Evolutionary conservation across 2,888 invertebrate genomes (phyloP), one percentile per base, ranked within the genome.

Genomic region (Protonemura montana): DNA sequence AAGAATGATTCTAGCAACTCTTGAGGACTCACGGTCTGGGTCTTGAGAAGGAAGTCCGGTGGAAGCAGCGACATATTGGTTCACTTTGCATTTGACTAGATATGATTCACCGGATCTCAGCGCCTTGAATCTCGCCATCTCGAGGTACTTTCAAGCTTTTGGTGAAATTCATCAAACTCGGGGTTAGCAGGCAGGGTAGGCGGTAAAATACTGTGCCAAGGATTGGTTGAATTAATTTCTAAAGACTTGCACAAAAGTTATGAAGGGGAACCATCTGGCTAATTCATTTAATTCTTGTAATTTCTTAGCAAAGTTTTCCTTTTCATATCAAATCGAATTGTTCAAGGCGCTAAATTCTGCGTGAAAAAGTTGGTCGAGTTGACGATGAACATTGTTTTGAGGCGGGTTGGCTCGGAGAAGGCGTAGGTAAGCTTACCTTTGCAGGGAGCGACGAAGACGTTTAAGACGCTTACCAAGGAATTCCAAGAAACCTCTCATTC

Each of bases 21-120:
- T n/a, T n/a, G 59, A 59, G 78, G 78, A 78, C 78, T 78, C 28
- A 83, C 82, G 41, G 82, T 10, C 42, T 83, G 42, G 41, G 82
- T 26, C 26, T 27, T 83, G 41, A 41, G 35, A 41, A 41, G 82
- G 82, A 83, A 83, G 82, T 83, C 13, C 82, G 26, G 42, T 83
- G 41, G 82, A 21, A 83, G 30, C 81, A 30, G 29, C 81, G 30
- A 81, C 81, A 30, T 81, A 81, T 29, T 29, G 81, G 81, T 81
- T n/a, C 81, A 81, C 28, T 29, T 81, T 81, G 81, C 21, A 21
- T 29, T 16, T n/a, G 81, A n/a, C 81, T 81, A 27, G 21, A 59
- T 59, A 10, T 59, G 59, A 59, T 59, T 59, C 59, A 59, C 21
- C 59, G 59, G 21, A 59, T 13, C 59, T 59, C 21, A 21, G 21